A percentile compares a stretch with the other conserved stretches of the same genome.
Conservation (phyloP, 2,113 vertebrate species). For the Falco punctatus region DNA sequence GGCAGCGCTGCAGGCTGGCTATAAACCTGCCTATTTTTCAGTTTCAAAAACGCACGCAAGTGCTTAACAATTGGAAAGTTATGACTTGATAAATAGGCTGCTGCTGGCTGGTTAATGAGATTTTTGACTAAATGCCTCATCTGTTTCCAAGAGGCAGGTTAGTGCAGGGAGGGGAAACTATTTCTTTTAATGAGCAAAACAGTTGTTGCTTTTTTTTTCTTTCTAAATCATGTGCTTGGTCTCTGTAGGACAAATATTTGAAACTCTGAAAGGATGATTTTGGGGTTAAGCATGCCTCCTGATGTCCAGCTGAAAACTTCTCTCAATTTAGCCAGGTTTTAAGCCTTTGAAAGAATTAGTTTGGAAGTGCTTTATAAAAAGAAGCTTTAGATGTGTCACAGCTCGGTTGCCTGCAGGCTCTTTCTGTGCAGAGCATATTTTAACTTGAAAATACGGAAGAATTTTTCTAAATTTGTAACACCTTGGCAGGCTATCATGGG, state of each 20-base stretch:
- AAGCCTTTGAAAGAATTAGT: neutral
- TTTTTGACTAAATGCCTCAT: neutral
- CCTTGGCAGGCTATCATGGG: neutral
- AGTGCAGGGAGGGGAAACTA: neutral
- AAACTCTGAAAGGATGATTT: neutral
- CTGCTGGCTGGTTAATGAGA: neutral
- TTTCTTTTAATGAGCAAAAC: neutral
- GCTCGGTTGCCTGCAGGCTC: neutral
- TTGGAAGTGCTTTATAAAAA: neutral
- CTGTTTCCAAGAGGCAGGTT: neutral
- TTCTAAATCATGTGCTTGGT: fast-evolving
- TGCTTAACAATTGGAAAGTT: neutral
- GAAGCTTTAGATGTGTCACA: neutral
- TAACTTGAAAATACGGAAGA: neutral
- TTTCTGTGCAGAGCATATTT: neutral
- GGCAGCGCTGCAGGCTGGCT: neutral
- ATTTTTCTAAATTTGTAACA: neutral
- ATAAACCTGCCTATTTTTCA: neutral
- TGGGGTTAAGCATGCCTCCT: neutral
- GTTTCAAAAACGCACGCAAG: neutral
- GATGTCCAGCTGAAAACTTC: neutral
- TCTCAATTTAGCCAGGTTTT: neutral
- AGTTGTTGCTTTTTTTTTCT: neutral
- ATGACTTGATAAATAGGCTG: neutral
- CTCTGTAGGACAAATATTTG: neutral